Conservation (phyloP, 2,113 vertebrate genomes). For the Thunnus thynnus region DNA sequence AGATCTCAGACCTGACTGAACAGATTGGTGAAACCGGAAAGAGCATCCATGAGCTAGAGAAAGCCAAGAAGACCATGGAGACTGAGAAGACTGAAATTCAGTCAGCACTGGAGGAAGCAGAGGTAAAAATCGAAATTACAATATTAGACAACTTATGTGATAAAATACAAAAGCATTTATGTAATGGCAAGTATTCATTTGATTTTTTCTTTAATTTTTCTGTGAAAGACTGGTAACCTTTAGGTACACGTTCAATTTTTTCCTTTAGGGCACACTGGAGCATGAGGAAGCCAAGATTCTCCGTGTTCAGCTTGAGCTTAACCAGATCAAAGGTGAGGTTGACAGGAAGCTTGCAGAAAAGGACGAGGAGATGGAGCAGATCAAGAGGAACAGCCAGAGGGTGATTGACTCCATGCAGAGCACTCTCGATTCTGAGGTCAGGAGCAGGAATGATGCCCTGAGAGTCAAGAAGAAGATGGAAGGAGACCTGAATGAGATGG, state of each 20-base stretch:
- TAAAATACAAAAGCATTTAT: no score
- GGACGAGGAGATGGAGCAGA: slow-evolving; percentile 90
- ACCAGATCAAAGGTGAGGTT: slow-evolving; percentile 90
- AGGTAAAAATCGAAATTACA: slow-evolving; percentile 42
- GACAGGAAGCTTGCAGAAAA: slow-evolving; percentile 90
- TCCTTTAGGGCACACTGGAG: no score
- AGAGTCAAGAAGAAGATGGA: no score
- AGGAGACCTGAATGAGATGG: no score
- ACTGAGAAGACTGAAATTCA: slow-evolving; percentile 74
- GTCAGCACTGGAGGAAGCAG: slow-evolving; percentile 69
- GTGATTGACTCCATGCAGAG: slow-evolving; percentile 89
- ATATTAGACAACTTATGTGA: no score
- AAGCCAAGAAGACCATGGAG: slow-evolving; percentile 64
- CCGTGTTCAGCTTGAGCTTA: slow-evolving; percentile 74
- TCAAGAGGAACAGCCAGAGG: slow-evolving; percentile 90
- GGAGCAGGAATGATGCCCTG: no score
- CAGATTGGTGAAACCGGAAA: slow-evolving; percentile 70
- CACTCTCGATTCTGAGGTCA: slow-evolving; percentile 87
- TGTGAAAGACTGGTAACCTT: no score
- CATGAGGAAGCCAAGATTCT: no score
- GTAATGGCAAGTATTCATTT: no score
- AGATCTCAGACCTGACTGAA: slow-evolving; percentile 77
- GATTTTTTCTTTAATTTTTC: no score
- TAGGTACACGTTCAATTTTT: no score
- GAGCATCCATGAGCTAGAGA: slow-evolving; percentile 73